phyloP scores from a whole-genome alignment of 92 coral and sea anemone genomes.

The Scolanthus callimorphus region DNA sequence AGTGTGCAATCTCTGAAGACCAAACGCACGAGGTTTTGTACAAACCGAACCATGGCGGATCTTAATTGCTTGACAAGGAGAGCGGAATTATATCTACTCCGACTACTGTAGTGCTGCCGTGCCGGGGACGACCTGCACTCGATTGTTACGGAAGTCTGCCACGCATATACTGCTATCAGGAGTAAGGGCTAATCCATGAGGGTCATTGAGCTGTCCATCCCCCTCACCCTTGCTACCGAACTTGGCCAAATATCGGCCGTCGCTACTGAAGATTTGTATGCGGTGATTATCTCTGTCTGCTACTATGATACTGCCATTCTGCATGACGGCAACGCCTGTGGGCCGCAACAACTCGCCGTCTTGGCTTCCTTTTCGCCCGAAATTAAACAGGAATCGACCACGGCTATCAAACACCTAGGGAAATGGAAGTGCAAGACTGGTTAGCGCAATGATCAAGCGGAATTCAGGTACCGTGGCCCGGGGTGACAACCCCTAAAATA shows the following conservation, averaged over 20 bases:
- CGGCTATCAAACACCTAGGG: conserved; percentile 98
- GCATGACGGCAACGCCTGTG: conserved; percentile 97
- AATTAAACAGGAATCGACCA: conserved; percentile 94
- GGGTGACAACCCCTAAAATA: no score
- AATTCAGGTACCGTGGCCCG: no score
- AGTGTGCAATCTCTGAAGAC: no score
- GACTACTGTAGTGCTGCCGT: no score
- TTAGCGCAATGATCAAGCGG: no score
- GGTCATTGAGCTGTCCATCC: conserved; percentile 97
- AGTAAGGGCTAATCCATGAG: conserved; percentile 94
- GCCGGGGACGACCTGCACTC: conserved; percentile 73
- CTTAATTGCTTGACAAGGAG: no score
- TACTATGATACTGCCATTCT: conserved; percentile 91
- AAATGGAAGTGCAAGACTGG: no score
- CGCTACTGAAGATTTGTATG: conserved; percentile 88
- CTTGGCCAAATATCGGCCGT: conserved; percentile 89
- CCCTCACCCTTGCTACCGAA: conserved; percentile 99
- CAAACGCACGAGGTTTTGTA: no score
- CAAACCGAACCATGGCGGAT: no score
- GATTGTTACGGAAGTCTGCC: conserved; percentile 93
- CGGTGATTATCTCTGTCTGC: conserved; percentile 98
- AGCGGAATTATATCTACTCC: no score
- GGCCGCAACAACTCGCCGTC: conserved; percentile 96
- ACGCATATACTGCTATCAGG: conserved; percentile 91
- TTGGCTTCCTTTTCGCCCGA: conserved; percentile 94